phyloP scores from a whole-genome alignment of 2,888 invertebrate species.

The Eupithecia centaureata region DNA sequence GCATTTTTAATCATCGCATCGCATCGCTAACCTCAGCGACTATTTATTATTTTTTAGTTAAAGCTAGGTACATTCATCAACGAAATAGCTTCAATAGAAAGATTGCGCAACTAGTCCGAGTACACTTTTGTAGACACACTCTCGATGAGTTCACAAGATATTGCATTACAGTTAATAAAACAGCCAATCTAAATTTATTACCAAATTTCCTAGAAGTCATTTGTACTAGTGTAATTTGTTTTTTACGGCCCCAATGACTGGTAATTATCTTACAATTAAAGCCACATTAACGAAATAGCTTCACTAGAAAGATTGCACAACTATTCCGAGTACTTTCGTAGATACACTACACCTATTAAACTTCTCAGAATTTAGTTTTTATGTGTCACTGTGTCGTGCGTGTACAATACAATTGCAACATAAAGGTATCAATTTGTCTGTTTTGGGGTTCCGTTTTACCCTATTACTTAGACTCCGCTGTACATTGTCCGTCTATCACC shows the following conservation, averaged over 20 bases:
- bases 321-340: conserved; percentile 2
- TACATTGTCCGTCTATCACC: too few relatives aligned
- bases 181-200: conserved; percentile 49
- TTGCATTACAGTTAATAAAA: too few relatives aligned
- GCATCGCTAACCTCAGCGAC: too few relatives aligned
- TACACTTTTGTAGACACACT: background rate
- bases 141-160: background rate
- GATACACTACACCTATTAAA: conserved; percentile 6
- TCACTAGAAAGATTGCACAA: conserved; percentile 10
- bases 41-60: too few relatives aligned
- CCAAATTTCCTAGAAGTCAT: conserved; percentile 49
- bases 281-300: conserved; percentile 53
- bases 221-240: conserved; percentile 44
- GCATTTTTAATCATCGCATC: too few relatives aligned
- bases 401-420: conserved; percentile 3
- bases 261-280: conserved; percentile 60
- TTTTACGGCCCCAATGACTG: conserved; percentile 50
- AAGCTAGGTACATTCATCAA: too few relatives aligned
- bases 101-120: too few relatives aligned
- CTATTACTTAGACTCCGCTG: too few relatives aligned
- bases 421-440: conserved; percentile 1
- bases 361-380: conserved; percentile 14
- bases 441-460: too few relatives aligned
- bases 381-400: conserved; percentile 9
- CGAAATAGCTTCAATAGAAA: too few relatives aligned